These are phyloP conservation scores for Coreius guichenoti DNA, from an alignment of 2,797 vertebrate species.

Conservation along the genomic window DNA sequence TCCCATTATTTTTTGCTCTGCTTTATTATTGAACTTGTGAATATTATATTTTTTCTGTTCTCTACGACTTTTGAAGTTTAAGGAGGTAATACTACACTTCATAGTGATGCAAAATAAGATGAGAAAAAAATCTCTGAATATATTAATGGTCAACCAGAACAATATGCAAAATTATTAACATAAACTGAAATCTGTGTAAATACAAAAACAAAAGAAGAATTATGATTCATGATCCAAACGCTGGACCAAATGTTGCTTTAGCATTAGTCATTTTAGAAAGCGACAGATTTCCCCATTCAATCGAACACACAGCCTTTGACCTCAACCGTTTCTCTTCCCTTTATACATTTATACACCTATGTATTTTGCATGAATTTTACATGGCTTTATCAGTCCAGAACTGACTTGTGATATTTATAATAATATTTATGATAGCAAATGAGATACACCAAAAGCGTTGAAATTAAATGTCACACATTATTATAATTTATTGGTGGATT, in stretches of 20 bases:
- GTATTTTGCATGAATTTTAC: background rate
- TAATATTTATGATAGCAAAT: background rate
- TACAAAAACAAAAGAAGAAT: background rate
- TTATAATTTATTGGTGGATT: background rate
- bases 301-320: background rate
- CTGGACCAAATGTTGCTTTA: conserved; percentile 2
- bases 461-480: background rate
- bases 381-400: background rate
- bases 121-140: no score
- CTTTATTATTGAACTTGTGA: conserved; percentile 17
- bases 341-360: background rate
- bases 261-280: background rate
- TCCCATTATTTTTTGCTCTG: background rate
- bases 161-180: background rate
- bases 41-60: conserved; percentile 12
- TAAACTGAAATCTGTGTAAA: background rate
- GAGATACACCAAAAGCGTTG: background rate
- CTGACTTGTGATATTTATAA: background rate
- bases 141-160: background rate
- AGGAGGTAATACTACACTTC: no score
- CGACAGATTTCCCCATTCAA: background rate
- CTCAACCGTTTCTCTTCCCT: background rate
- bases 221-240: background rate
- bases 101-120: background rate
- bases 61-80: background rate